Evolutionary conservation across 2,888 invertebrate genomes (phyloP), one percentile per base, ranked within the genome.

Genomic region (Andrena flavipes): DNA sequence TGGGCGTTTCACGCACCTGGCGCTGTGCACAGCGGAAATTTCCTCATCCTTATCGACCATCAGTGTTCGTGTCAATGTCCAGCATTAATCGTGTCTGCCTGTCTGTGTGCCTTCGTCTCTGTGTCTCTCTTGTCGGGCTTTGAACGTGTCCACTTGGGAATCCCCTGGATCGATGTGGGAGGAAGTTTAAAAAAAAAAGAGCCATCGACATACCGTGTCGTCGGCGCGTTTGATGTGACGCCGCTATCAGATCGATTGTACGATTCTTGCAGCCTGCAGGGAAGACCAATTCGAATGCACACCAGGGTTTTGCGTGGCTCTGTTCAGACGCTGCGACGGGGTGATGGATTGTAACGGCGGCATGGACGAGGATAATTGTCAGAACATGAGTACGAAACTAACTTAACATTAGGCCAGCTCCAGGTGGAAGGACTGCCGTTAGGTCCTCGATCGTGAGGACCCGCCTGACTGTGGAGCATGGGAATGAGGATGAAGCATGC

Each of bases 231-330:
- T 3, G 30, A 10, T 33, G 51, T 35, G 0, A 7, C 23, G 64
- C 49, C 54, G n/a, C 64, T 42, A 77, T 79, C 71, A 78, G 79
- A 76, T 67, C 33, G 71, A 77, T 69, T 70, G 42, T 88, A 68
- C 85, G 84, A 92, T 93, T 91, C 90, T 92, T 92, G 87, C 94
- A 96, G 96, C 96, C 94, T 97, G 97, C 95, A 94, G 95, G 90
- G 94, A 95, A 86, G 95, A 95, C 91, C 95, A 96, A 93, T 97
- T 97, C 96, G 96, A 96, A 93, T 98, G 98, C 94, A 96, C 96
- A 91, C 95, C 95, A 91, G 96, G 97, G 80, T 95, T 94, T 90
- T 97, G 97, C 93, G 96, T 97, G 91, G 94, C 95, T 88, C 94
- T 94, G 87, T 94, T 93, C 87, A 94, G 95, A 89, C 95, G 95